Conservation (phyloP, 2,888 invertebrate species). For the Hermodice carunculata region DNA sequence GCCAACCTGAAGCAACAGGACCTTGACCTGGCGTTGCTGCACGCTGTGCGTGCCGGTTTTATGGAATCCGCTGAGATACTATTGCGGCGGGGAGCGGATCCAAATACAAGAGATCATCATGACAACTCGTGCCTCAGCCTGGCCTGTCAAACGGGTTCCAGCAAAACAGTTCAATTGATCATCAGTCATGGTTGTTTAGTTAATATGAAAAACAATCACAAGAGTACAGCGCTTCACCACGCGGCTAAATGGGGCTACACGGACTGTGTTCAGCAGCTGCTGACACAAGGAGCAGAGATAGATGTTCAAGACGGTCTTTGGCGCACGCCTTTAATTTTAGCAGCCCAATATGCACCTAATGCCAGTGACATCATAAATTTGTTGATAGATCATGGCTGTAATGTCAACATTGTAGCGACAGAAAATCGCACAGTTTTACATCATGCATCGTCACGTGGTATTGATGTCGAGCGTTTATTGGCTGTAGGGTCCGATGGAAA, state of each 20-base stretch:
- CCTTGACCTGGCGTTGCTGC: conserved; percentile 32
- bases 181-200: not conserved
- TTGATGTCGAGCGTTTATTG: conserved; percentile 45
- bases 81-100: conserved; percentile 28
- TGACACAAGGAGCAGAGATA: conserved; percentile 18
- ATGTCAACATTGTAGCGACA: conserved; percentile 26
- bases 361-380: conserved; percentile 20
- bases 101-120: conserved; percentile 30
- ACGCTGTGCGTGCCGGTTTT: conserved; percentile 37
- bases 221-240: conserved; percentile 34
- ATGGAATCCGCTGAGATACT: conserved; percentile 34
- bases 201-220: not conserved
- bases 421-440: conserved; percentile 32
- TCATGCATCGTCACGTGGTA: conserved; percentile 26
- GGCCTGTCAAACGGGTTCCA: conserved; percentile 30
- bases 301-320: conserved; percentile 29
- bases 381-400: conserved; percentile 24
- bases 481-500: conserved; percentile 62
- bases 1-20: conserved; percentile 28
- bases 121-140: conserved; percentile 36
- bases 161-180: conserved; percentile 20
- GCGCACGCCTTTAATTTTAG: conserved; percentile 35
- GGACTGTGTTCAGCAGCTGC: conserved; percentile 24
- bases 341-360: conserved; percentile 28
- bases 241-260: conserved; percentile 38